Evolutionary conservation across 2,113 vertebrate species (phyloP).

Genomic region (Ammospiza caudacuta): DNA sequence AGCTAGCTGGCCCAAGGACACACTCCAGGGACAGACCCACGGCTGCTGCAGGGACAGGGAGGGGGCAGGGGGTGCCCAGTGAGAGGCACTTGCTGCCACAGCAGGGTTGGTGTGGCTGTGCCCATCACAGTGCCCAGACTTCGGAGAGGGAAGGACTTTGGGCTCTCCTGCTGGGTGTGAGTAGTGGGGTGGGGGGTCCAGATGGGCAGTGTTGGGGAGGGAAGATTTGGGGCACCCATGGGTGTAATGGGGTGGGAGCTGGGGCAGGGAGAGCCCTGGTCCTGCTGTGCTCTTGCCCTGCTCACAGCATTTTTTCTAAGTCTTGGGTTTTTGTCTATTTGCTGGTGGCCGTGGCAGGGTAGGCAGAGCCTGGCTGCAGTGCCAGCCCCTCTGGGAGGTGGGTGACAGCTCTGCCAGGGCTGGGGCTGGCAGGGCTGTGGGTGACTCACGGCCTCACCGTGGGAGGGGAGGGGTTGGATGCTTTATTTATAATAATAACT

Average conservation of each 20-base stretch:
- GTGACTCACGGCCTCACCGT: rapidly evolving
- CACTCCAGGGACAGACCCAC: background rate
- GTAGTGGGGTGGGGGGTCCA: background rate
- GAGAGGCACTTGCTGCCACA: rapidly evolving
- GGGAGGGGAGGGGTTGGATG: rapidly evolving
- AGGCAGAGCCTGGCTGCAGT: background rate
- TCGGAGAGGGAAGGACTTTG: rapidly evolving
- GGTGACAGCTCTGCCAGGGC: background rate
- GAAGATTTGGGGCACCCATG: background rate
- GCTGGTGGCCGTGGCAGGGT: rapidly evolving
- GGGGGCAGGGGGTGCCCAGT: background rate
- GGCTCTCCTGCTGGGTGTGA: background rate
- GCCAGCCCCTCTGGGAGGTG: background rate
- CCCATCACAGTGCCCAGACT: rapidly evolving
- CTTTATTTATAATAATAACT: slow-evolving; percentile 62
- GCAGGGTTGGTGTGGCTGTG: rapidly evolving
- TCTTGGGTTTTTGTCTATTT: background rate
- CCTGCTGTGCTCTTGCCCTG: background rate
- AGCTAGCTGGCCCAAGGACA: background rate
- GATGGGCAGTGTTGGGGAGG: background rate
- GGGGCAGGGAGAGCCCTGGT: background rate
- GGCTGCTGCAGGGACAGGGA: background rate
- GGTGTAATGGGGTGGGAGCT: background rate
- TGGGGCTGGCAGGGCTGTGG: background rate
- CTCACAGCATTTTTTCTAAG: background rate